Evolutionary conservation across 1,140 invertebrate genomes (phyloP), one percentile per base, ranked within the genome.

Genomic region (Drosophila auraria): DNA sequence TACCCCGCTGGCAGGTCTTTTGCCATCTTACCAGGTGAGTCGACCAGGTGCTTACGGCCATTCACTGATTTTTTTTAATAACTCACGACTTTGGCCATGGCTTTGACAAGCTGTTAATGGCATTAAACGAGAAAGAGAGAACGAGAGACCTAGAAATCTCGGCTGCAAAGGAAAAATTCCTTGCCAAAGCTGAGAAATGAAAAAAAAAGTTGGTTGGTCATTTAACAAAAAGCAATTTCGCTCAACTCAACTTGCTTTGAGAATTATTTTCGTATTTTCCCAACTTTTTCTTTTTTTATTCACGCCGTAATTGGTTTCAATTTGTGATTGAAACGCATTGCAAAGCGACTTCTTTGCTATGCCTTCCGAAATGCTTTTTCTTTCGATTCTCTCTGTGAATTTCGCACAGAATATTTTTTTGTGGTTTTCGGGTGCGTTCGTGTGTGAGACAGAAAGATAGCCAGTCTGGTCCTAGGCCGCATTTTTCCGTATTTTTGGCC

Each of bases 51-150:
- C 74, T 79, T 73, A 58, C 44, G 47, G 45, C 70, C 70, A 73
- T 73, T 73, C 70, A 73, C 71, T 45, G 71, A 61, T 33, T 73
- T 73, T 72, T 68, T 74, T 70, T 66, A 74, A 83, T 83, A 75
- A 71, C 45, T 65, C 63, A 74, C 68, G 63, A 76, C 40, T 73
- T 78, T 83, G 80, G 69, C 75, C 69, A 69, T 69, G 75, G 64
- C 80, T 70, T 75, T 76, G 82, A 73, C 59, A 69, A 81, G 82
- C 78, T 78, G 82, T 78, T 81, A 84, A 84, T 86, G 76, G 78
- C 78, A 78, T 74, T 84, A 78, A 84, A 84, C 40, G 56, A 40
- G 64, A 36, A 20, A 20, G 54, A 12, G 25, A 44, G 25, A 15
- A 17, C 25, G 15, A 23, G 36, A 70, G n/a, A 58, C 11, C 54